phyloP scores from a whole-genome alignment of 2,797 vertebrate species.

The Selene dorsalis region DNA sequence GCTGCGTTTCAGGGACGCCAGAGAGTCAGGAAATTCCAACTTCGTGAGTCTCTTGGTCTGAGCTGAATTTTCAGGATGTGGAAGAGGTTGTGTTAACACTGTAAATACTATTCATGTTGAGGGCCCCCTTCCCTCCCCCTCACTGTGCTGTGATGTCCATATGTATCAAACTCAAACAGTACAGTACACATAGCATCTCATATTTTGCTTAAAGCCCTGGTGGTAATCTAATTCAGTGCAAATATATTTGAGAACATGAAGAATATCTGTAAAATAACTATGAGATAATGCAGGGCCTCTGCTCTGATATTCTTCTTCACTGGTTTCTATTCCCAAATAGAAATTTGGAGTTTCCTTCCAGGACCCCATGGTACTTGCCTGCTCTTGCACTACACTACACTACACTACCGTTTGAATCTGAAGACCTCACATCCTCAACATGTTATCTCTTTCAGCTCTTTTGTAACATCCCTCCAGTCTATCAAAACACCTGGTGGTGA shows the following conservation, averaged over 20 bases:
- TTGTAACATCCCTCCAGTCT: background rate
- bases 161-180: background rate
- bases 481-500: background rate
- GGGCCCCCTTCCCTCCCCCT: background rate
- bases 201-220: background rate
- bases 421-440: background rate
- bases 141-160: background rate
- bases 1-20: conserved; percentile 48
- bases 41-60: background rate
- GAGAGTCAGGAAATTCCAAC: conserved; percentile 12
- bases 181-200: background rate
- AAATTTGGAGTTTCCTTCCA: background rate
- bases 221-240: conserved; percentile 21
- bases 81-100: background rate
- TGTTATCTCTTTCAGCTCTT: background rate
- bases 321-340: background rate
- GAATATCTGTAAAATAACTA: background rate
- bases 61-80: background rate
- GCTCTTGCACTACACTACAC: background rate
- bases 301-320: background rate
- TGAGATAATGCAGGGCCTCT: background rate
- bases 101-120: background rate
- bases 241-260: conserved; percentile 14
- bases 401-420: background rate
- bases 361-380: background rate